These are phyloP conservation scores for Mastacembelus armatus DNA, from an alignment of 2,797 vertebrate genomes.

Conservation along the genomic window DNA sequence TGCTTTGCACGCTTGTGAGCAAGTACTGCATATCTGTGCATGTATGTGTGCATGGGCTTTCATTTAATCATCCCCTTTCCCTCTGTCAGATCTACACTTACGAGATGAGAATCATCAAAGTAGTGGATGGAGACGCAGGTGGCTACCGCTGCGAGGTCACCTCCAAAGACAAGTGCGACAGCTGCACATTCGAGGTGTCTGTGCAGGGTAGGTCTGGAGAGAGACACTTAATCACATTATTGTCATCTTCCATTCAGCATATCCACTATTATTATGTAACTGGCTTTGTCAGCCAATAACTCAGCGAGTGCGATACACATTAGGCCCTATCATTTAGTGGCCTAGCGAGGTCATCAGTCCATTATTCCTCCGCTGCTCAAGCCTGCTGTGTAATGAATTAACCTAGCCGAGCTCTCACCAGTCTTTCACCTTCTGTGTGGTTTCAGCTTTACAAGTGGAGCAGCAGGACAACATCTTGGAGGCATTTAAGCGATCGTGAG, in stretches of 20 bases:
- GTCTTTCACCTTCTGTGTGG: slow-evolving; percentile 60
- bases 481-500: slow-evolving; percentile 88
- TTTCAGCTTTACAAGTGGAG: slow-evolving; percentile 79
- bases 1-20: background rate
- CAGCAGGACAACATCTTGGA: slow-evolving; percentile 86
- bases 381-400: slow-evolving; percentile 64
- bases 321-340: slow-evolving; percentile 70
- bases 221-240: slow-evolving; percentile 68
- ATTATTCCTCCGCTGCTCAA: slow-evolving; percentile 50
- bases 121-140: slow-evolving; percentile 86
- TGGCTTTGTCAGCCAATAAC: slow-evolving; percentile 76
- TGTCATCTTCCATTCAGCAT: slow-evolving; percentile 70
- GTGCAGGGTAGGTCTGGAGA: slow-evolving; percentile 85
- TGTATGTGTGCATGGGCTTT: background rate
- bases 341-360: slow-evolving; percentile 64
- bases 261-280: slow-evolving; percentile 54
- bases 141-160: slow-evolving; percentile 92
- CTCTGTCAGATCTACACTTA: slow-evolving; percentile 87
- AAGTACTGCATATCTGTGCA: background rate
- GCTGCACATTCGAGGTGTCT: slow-evolving; percentile 87
- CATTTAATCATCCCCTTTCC: slow-evolving; percentile 23
- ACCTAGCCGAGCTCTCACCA: slow-evolving; percentile 53
- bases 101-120: slow-evolving; percentile 89
- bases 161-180: slow-evolving; percentile 90
- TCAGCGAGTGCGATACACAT: slow-evolving; percentile 65